Evolutionary conservation across 1,140 invertebrate species (phyloP).

Genomic region (Cardiocondyla obscurior): DNA sequence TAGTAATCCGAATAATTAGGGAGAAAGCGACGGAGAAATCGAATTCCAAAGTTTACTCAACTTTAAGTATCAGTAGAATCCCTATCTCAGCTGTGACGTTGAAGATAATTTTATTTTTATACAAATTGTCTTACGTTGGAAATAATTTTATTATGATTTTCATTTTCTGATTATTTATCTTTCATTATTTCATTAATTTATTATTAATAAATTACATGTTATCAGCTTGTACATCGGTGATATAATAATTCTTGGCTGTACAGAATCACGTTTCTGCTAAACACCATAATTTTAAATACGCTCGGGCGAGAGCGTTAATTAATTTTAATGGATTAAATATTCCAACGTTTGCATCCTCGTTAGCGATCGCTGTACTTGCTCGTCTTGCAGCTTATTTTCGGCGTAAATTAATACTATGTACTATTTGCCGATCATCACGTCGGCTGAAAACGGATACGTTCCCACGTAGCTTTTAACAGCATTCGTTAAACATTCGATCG

Average conservation of each 20-base stretch:
- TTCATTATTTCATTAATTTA: too few relatives aligned
- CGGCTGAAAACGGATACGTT: background rate
- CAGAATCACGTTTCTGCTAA: background rate
- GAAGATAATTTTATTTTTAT: background rate
- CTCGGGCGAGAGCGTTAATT: conserved; percentile 2
- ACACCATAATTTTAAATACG: background rate
- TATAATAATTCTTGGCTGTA: background rate
- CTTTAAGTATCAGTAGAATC: conserved; percentile 1
- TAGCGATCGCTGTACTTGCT: background rate
- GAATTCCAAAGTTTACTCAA: background rate
- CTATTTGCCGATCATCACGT: background rate
- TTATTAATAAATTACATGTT: background rate
- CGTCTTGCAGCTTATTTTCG: background rate
- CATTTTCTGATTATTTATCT: too few relatives aligned
- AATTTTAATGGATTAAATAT: conserved; percentile 21
- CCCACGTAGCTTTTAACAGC: background rate
- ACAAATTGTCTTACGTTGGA: background rate
- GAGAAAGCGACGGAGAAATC: background rate
- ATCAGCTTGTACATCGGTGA: background rate
- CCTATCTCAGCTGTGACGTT: background rate
- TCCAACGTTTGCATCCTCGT: background rate
- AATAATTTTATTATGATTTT: too few relatives aligned
- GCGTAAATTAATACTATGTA: background rate
- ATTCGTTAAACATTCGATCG: conserved; percentile 35
- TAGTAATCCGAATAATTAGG: conserved; percentile 15